These are phyloP conservation scores for Galerucella nymphaeae DNA, from an alignment of 2,888 invertebrate species.

Conservation along the genomic window DNA sequence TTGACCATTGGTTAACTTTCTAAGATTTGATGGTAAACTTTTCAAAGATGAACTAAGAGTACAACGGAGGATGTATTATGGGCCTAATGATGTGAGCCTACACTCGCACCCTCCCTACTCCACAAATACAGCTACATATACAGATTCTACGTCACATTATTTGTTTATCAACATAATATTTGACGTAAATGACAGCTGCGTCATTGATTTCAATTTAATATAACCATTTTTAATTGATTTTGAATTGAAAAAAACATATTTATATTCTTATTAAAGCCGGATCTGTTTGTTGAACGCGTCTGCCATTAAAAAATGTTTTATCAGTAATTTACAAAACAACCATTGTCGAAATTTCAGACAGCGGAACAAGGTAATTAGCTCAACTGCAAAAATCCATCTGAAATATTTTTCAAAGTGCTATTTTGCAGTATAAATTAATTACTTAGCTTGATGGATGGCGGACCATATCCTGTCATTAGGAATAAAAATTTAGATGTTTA, in stretches of 20 bases:
- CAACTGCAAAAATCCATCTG: constrained; percentile 10
- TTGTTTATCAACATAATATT: too few relatives aligned
- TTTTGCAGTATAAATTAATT: constrained; percentile 19
- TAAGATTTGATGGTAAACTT: too few relatives aligned
- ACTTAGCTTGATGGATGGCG: constrained; percentile 13
- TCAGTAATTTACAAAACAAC: not conserved
- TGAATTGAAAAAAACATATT: not conserved
- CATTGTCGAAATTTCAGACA: constrained; percentile 11
- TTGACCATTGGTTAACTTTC: too few relatives aligned
- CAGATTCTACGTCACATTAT: too few relatives aligned
- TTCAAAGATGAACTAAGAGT: too few relatives aligned
- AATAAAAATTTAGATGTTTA: constrained; percentile 8
- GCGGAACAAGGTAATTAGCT: constrained; percentile 9
- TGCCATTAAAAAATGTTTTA: not conserved
- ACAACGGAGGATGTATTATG: too few relatives aligned
- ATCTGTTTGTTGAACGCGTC: not conserved
- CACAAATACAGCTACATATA: too few relatives aligned
- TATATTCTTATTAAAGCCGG: not conserved
- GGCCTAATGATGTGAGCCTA: too few relatives aligned
- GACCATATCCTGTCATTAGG: constrained; percentile 18
- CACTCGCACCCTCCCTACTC: too few relatives aligned
- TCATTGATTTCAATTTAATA: too few relatives aligned
- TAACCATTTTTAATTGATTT: too few relatives aligned
- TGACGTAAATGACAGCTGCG: too few relatives aligned
- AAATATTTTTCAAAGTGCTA: constrained; percentile 7